Base-by-base conservation (phyloP, 2,888 invertebrate genomes). In the Drosophila testacea region DNA sequence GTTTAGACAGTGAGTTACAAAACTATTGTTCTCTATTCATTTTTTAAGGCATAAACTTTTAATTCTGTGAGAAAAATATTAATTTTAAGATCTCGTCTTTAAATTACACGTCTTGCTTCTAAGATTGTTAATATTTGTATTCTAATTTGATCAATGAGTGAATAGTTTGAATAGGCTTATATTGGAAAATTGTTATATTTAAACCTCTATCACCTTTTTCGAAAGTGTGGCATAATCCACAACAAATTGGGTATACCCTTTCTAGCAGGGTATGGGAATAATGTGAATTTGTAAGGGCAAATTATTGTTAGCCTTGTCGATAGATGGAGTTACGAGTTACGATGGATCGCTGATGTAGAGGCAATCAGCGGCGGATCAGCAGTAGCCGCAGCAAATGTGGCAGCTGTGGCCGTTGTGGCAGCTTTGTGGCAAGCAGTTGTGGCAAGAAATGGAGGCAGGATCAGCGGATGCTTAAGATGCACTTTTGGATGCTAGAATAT, bases 341-440 rank as follows among this genome's bases (percentile, higher is more conserved):
- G 51, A 47, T 75, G 81, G 85, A 81, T 87, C 81, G 61, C 52
- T 60, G 39, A 48, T 68, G 48, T 16, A 50, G 41, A 55, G 79
- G 65, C 88, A 88, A 85, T 85, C 86, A 88, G 68, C 59, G 48
- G 56, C 55, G 67, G 74, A 71, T 68, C 65, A 60, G 55, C 55
- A 10, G 47, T 28, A 16, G 42, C 54, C 39, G 39, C 32, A 6
- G 36, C 70, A 73, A 44, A 39, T 54, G 56, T 61, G 52, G n/a
- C 34, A 44, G 34, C 48, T 46, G 36, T 13, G 38, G 41, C 51
- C 28, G 30, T 22, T 22, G 22, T 22, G 22, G 60, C 22, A 16
- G 16, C 61, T 55, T 52, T 56, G 60, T 61, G 60, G n/a, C 34
- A 48, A 7, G 28, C 22, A 13, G 10, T 0, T 47, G 69, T 38